A percentile compares a stretch with the other conserved stretches of the same genome.
These are phyloP conservation scores for Tachyglossus aculeatus DNA, from an alignment of 2,797 vertebrate species.

Conservation along the genomic window DNA sequence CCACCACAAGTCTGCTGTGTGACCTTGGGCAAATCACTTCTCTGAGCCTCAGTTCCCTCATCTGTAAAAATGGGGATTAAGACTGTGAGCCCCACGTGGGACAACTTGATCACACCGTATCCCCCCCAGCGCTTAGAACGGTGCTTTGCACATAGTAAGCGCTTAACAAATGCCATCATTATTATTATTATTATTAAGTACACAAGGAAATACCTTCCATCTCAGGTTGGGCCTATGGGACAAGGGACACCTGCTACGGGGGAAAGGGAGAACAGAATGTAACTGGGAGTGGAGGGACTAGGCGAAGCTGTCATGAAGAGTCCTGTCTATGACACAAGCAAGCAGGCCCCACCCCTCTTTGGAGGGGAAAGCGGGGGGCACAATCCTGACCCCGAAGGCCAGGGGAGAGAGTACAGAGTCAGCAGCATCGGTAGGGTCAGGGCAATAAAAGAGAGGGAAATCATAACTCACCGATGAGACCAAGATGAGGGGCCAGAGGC, in stretches of 20 bases:
- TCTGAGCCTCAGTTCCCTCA: too few relatives aligned
- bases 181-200: too few relatives aligned
- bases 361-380: background rate
- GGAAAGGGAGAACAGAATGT: background rate
- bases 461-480: slow-evolving; percentile 2
- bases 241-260: background rate
- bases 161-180: too few relatives aligned
- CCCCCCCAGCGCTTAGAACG: too few relatives aligned
- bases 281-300: slow-evolving; percentile 17
- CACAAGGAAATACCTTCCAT: background rate
- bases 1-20: too few relatives aligned
- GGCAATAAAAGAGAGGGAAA: too few relatives aligned
- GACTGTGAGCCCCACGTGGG: too few relatives aligned
- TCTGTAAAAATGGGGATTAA: too few relatives aligned
- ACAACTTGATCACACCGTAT: too few relatives aligned
- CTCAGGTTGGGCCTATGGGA: background rate
- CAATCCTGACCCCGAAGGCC: background rate
- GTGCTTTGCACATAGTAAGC: too few relatives aligned
- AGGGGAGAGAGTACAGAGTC: background rate
- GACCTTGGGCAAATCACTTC: too few relatives aligned
- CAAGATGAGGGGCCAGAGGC: slow-evolving; percentile 3
- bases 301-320: too few relatives aligned
- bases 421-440: background rate
- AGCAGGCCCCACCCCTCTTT: slow-evolving; percentile 30
- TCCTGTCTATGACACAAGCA: slow-evolving; percentile 59